Percentiles rank a stretch among this genome's conserved stretches.
phyloP scores from a whole-genome alignment of 35 echinoderm and acorn worm genomes.

The Patiria miniata region DNA sequence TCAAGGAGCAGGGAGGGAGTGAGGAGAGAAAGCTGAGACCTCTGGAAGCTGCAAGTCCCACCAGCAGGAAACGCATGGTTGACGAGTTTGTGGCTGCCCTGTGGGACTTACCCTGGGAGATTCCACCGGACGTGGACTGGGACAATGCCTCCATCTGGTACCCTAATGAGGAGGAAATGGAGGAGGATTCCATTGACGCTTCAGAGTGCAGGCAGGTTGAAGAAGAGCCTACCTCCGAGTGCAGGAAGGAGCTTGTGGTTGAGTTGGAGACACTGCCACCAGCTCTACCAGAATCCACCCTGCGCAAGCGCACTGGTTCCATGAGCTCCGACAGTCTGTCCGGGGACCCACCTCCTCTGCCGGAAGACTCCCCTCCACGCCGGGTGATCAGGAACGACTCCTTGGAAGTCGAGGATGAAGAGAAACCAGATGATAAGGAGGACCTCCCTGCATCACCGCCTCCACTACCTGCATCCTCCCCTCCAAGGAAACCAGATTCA shows the following conservation, averaged over 20 bases:
- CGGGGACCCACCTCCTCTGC: background rate
- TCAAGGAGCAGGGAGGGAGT: background rate
- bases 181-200: conserved; percentile 26
- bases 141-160: background rate
- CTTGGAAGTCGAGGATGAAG: background rate
- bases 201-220: background rate
- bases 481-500: background rate
- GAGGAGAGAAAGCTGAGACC: background rate
- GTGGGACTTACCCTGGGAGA: background rate
- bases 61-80: conserved; percentile 4
- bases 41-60: conserved; percentile 28
- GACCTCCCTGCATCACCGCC: background rate
- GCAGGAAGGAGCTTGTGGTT: background rate
- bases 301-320: conserved; percentile 5
- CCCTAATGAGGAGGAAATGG: background rate
- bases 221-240: background rate
- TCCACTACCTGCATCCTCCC: conserved; percentile 17
- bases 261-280: background rate
- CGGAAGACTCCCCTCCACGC: background rate
- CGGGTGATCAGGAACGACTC: background rate
- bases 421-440: background rate
- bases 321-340: conserved; percentile 17
- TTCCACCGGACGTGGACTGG: background rate
- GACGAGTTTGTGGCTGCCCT: conserved; percentile 49
- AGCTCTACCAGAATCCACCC: background rate